Percentiles rank a stretch among this genome's conserved stretches.
These are phyloP conservation scores for Pseudococcus jackbeardsleyi DNA, from an alignment of 2,888 invertebrate genomes.

Conservation along the genomic window DNA sequence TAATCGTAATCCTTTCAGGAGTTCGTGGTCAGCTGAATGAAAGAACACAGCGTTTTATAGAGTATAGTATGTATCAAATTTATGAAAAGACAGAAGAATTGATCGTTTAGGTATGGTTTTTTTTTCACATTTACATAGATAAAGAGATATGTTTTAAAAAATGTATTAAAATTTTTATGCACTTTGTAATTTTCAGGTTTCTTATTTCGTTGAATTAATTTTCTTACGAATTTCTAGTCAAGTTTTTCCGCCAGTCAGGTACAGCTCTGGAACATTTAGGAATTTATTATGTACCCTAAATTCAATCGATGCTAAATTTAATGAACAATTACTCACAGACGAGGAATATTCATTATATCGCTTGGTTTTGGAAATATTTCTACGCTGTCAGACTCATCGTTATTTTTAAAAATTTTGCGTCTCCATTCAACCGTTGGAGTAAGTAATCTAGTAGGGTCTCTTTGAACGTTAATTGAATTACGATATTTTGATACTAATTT, in stretches of 20 bases:
- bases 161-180: too few species aligned
- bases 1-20: slow-evolving; percentile 58
- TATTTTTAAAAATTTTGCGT: slow-evolving; percentile 36
- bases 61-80: too few species aligned
- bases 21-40: slow-evolving; percentile 49
- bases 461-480: background rate
- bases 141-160: too few species aligned
- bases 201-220: background rate
- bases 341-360: slow-evolving; percentile 51
- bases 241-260: slow-evolving; percentile 45
- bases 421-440: slow-evolving; percentile 58
- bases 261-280: slow-evolving; percentile 1
- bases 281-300: background rate
- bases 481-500: slow-evolving; percentile 25
- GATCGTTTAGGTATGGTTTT: too few species aligned
- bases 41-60: background rate
- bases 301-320: background rate
- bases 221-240: background rate
- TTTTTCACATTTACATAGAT: too few species aligned
- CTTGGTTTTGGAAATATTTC: background rate
- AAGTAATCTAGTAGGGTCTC: slow-evolving; percentile 54
- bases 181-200: too few species aligned
- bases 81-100: background rate
- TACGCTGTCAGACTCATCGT: background rate
- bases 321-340: slow-evolving; percentile 42